These are phyloP conservation scores for Parus major DNA, from an alignment of 2,113 vertebrate species.

Conservation along the genomic window DNA sequence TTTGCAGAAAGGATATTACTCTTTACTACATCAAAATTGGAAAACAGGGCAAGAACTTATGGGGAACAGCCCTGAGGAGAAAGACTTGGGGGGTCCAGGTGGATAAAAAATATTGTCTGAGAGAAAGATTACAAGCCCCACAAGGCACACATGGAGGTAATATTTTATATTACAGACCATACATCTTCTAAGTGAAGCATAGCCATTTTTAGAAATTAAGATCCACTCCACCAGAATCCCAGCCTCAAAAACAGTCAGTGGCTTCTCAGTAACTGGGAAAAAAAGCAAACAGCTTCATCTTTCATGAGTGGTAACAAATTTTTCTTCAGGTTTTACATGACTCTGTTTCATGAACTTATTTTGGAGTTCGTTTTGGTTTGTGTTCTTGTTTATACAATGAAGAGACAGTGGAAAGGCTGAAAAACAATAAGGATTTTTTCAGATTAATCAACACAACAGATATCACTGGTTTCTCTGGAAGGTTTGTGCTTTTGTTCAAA, in stretches of 20 bases:
- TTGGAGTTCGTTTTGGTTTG: neutral
- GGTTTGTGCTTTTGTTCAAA: neutral
- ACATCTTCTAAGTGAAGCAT: neutral
- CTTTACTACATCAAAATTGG: neutral
- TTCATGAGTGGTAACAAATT: neutral
- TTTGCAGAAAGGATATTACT: neutral
- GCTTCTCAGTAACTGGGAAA: neutral
- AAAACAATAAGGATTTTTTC: neutral
- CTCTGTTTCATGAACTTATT: neutral
- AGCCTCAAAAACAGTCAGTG: neutral
- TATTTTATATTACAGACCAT: neutral
- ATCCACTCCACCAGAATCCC: neutral
- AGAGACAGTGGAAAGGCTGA: neutral
- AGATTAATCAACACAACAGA: neutral
- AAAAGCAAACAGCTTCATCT: neutral
- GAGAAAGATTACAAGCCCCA: neutral
- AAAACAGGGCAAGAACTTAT: neutral
- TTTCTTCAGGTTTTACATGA: neutral
- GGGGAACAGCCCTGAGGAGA: neutral
- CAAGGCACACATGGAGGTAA: neutral
- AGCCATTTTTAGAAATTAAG: neutral
- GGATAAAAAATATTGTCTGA: neutral
- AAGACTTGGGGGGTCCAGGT: neutral
- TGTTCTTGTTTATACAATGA: neutral
- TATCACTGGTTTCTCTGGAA: neutral